These are phyloP conservation scores for Aleiodes leptofemur DNA, from an alignment of 2,888 invertebrate species.

Conservation along the genomic window DNA sequence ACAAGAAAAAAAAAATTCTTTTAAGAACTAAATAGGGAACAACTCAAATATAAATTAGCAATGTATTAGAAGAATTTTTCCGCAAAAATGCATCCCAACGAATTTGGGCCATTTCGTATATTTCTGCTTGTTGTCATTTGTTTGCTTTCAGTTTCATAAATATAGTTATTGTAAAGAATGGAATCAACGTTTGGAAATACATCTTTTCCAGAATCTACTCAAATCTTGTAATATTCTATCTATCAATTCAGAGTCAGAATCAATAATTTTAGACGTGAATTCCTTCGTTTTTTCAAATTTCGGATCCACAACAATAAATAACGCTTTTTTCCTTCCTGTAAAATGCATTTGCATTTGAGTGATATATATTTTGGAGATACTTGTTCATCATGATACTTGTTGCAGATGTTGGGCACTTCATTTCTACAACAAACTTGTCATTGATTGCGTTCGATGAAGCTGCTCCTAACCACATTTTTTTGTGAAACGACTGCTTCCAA, in stretches of 20 bases:
- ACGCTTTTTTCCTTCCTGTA: conserved; percentile 3
- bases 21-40: too few species aligned
- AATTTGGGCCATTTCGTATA: too few species aligned
- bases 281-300: conserved; percentile 22
- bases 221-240: conserved; percentile 7
- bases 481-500: conserved; percentile 12
- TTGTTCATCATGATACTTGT: conserved; percentile 13
- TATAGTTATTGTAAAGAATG: neutral
- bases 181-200: conserved; percentile 12
- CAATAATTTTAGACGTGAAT: conserved; percentile 11
- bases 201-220: conserved; percentile 11
- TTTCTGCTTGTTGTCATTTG: too few species aligned
- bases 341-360: conserved; percentile 34
- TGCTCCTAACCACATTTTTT: conserved; percentile 27
- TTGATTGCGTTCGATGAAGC: conserved; percentile 18
- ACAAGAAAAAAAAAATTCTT: too few species aligned
- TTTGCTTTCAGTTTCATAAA: too few species aligned
- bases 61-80: too few species aligned
- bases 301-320: conserved; percentile 22
- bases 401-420: conserved; percentile 28
- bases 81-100: too few species aligned
- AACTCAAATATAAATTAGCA: too few species aligned
- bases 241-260: conserved; percentile 17
- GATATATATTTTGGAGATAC: conserved; percentile 1
- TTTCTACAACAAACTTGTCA: conserved; percentile 28